These are phyloP conservation scores for Drosophila oshimai DNA, from an alignment of 1,140 invertebrate species.

Conservation along the genomic window DNA sequence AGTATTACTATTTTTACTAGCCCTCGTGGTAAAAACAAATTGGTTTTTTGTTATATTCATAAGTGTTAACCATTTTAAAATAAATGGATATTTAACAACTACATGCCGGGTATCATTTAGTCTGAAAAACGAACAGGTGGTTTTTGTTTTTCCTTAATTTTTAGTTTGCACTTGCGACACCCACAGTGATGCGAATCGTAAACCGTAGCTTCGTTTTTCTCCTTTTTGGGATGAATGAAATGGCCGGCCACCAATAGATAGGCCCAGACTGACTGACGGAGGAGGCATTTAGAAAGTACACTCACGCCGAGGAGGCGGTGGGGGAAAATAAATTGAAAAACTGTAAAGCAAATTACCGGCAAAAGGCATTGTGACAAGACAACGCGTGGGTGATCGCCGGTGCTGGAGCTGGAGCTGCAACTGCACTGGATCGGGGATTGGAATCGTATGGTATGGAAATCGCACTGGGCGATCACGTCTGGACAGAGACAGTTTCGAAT, in stretches of 20 bases:
- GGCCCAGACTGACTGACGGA: constrained; percentile 35
- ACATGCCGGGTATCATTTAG: not conserved
- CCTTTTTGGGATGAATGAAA: constrained; percentile 33
- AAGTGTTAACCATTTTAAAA: too few species aligned
- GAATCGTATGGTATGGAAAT: not conserved
- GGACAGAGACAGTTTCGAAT: constrained; percentile 42
- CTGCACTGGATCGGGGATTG: constrained; percentile 28
- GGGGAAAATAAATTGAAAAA: constrained; percentile 78
- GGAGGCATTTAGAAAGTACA: constrained; percentile 76
- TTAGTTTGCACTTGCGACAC: constrained; percentile 13
- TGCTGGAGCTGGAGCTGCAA: not conserved
- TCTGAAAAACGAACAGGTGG: not conserved
- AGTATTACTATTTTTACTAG: too few species aligned
- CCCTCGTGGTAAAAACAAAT: too few species aligned
- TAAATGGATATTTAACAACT: too few species aligned
- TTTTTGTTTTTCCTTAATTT: not conserved
- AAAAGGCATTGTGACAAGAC: constrained; percentile 80
- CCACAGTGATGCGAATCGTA: constrained; percentile 56
- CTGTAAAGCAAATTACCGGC: constrained; percentile 78
- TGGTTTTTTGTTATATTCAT: too few species aligned
- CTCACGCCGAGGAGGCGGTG: constrained; percentile 31
- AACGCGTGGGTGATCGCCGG: constrained; percentile 56
- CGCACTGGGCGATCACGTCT: constrained; percentile 15
- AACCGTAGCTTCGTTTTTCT: constrained; percentile 40
- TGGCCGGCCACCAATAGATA: constrained; percentile 68